Evolutionary conservation across 2,113 vertebrate species (phyloP).

Genomic region (Sinosuthora webbiana): DNA sequence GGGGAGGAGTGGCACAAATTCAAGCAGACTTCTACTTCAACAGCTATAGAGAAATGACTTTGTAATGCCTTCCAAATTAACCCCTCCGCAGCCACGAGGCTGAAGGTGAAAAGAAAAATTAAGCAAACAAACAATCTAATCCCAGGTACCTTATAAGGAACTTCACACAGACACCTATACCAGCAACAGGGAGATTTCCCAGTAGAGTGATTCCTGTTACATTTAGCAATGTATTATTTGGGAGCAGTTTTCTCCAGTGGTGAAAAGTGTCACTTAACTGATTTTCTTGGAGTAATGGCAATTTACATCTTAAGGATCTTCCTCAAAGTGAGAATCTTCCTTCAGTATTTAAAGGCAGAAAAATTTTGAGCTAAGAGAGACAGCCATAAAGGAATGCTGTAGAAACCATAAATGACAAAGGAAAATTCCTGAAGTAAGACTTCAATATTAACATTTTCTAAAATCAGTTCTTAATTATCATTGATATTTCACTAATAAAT

Average conservation of each 20-base stretch:
- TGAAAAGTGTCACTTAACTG: background rate
- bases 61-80: constrained; percentile 22
- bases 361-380: background rate
- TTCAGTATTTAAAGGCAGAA: background rate
- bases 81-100: background rate
- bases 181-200: background rate
- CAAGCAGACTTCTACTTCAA: background rate
- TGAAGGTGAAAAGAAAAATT: background rate
- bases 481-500: background rate
- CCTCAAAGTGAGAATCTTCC: background rate
- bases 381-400: background rate
- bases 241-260: background rate
- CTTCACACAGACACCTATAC: background rate
- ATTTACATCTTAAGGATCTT: background rate
- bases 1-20: constrained; percentile 36
- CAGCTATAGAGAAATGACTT: background rate
- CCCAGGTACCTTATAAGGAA: background rate
- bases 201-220: background rate
- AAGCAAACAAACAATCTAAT: background rate
- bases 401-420: background rate
- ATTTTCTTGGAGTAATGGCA: background rate
- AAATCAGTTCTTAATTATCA: background rate
- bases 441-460: background rate
- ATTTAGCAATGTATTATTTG: background rate
- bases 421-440: background rate